A percentile compares a stretch with the other conserved stretches of the same genome.
These are phyloP conservation scores for Ophion obscuratus DNA, from an alignment of 2,888 invertebrate genomes.

Conservation along the genomic window DNA sequence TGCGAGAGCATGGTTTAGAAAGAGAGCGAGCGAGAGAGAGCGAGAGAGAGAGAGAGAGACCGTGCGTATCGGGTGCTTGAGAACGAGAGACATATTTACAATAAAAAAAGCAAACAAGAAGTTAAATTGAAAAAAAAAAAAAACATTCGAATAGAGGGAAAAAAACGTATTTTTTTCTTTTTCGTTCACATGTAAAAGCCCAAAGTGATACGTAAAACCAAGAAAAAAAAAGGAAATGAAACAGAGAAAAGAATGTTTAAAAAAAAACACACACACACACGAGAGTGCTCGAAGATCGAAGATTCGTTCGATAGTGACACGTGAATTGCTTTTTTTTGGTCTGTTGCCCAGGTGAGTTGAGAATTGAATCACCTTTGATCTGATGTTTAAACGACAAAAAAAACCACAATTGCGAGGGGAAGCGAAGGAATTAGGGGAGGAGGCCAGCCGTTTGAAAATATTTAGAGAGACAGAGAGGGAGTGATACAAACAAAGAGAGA, in stretches of 20 bases:
- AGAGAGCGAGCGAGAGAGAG: conserved; percentile 48
- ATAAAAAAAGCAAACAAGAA: conserved; percentile 44
- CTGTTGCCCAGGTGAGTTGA: conserved; percentile 84
- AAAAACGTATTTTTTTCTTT: conserved; percentile 50
- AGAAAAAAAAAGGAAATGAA: conserved; percentile 37
- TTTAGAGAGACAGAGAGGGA: conserved; percentile 28
- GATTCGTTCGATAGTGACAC: conserved; percentile 78
- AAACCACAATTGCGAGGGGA: conserved; percentile 82
- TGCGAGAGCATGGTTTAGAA: conserved; percentile 58
- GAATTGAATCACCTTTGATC: conserved; percentile 83
- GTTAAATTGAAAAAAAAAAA: conserved; percentile 39
- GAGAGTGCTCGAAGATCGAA: conserved; percentile 80
- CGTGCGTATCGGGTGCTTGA: conserved; percentile 52
- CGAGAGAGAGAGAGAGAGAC: conserved; percentile 49
- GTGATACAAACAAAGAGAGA: conserved; percentile 32
- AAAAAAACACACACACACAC: conserved; percentile 67
- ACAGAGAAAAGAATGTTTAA: conserved; percentile 42
- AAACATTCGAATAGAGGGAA: conserved; percentile 40
- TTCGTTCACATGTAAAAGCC: conserved; percentile 5
- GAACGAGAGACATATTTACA: conserved; percentile 49
- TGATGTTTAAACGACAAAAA: conserved; percentile 75
- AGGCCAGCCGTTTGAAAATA: conserved; percentile 82
- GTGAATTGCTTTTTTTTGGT: conserved; percentile 78
- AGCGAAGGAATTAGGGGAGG: conserved; percentile 83
- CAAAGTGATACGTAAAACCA: conserved; percentile 38